phyloP scores from a whole-genome alignment of 1,140 invertebrate genomes.

The Rhopalosiphum maidis region DNA sequence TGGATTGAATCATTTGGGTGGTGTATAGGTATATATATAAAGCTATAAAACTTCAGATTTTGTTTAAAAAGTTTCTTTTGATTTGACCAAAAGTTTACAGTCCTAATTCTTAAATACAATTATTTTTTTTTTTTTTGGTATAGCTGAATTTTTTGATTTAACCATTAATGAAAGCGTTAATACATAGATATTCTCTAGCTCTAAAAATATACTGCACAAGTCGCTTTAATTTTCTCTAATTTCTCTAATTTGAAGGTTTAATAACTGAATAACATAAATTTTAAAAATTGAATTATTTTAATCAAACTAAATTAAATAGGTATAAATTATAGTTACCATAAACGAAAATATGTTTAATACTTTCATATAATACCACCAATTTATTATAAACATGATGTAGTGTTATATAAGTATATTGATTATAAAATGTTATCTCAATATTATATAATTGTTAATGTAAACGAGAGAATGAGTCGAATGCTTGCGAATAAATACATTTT shows the following conservation, averaged over 20 bases:
- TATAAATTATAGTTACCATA: background rate
- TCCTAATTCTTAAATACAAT: background rate
- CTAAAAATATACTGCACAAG: background rate
- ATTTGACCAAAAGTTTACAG: background rate
- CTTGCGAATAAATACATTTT: background rate
- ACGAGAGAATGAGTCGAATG: background rate
- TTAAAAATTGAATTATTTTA: background rate
- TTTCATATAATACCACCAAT: background rate
- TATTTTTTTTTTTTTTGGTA: background rate
- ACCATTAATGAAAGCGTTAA: background rate
- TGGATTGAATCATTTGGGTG: conserved; percentile 1
- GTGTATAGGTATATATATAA: background rate
- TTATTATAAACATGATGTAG: background rate
- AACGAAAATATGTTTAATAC: background rate
- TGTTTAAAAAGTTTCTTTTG: conserved; percentile 23
- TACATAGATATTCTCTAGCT: background rate
- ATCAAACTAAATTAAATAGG: background rate
- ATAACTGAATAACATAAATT: background rate
- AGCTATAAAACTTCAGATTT: background rate
- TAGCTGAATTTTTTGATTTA: background rate
- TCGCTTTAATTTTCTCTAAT: background rate
- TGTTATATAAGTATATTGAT: conserved; percentile 2
- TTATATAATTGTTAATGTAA: background rate
- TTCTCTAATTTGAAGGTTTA: background rate
- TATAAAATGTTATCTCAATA: background rate